Evolutionary conservation across 2,888 invertebrate genomes (phyloP), one percentile per base, ranked within the genome.

Genomic region (Diaphora mendica): DNA sequence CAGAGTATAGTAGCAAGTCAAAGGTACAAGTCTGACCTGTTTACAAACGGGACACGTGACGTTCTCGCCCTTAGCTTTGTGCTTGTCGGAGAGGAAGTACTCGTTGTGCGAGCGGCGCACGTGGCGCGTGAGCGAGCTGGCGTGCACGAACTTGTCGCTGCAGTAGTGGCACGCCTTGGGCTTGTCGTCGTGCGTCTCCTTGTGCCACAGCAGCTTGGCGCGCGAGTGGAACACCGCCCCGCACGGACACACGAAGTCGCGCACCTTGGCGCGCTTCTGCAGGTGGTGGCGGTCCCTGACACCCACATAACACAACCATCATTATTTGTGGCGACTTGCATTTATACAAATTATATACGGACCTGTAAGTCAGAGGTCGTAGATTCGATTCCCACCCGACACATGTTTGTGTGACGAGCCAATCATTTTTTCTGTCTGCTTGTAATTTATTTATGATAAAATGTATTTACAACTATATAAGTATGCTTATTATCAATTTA

Each of bases 111-210:
- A 96, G 75, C 97, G 96, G 0, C 98, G 96, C 93, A 98, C 97
- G 94, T 99, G 99, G 5, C 98, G 96, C 1, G 98, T 98, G 82
- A 99, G 95, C 85, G 98, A 98, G 13, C 98, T 97, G 84, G 97
- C 96, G 93, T 98, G 98, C 78, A 98, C 97, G 92, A 98, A 99
- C 87, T 98, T 97, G 94, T 98, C 98, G 88, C 97, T 97, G 94
- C 99, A 99, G 89, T 97, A 97, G 7, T 97, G 96, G 92, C 99
- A 99, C 67, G 98, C 97, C 91, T 98, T 98, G 51, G 98, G 98
- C 88, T 97, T 97, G 44, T 96, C 96, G 77, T 98, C 98, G 93
- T 98, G 98, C 8, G 97, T 97, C 93, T 98, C 98, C 87, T 97
- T 97, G 94, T 99, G 98, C 98, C 98, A 98, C 7, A 96, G 96